Evolutionary conservation across 2,888 invertebrate species (phyloP), one percentile per base, ranked within the genome.

Genomic region (Rhingia campestris): DNA sequence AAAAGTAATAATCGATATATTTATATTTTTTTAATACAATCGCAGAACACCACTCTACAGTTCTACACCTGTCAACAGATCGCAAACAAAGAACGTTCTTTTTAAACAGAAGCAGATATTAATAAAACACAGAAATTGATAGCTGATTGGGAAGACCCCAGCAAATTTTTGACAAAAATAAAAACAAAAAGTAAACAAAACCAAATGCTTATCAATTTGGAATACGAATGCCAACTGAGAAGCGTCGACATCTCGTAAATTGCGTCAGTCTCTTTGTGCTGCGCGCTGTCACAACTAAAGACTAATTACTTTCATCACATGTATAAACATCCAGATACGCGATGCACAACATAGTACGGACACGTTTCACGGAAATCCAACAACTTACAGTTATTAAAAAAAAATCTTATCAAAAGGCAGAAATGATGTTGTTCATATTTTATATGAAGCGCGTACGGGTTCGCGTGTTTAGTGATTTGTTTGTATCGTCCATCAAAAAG

Each of bases 181-280:
- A 12, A 22, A 22, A 22, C 9, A 45, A 45, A 22, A 22, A 1
- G 22, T 4, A 9, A 32, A 32, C 1, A 2, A 9, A 53, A 14
- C 5, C 39, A 10, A 33, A 9, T 33, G 10, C 53, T 66, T 54
- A 67, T 67, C 67, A 35, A 45, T 22, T 22, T 2, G 22, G 22
- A 22, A 2, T 22, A 22, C 2, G 2, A 22, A 22, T 22, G 22
- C 2, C 1, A 22, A 22, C 22, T 22, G 22, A 2, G 2, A 2
- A 22, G 22, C 22, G 22, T 22, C 22, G 22, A 22, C 22, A 22
- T 22, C 22, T 22, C 22, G 37, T 30, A 9, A 54, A 47, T 66
- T 74, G 74, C 74, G 41, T 74, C 74, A 74, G 74, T 58, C 35
- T 35, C 41, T 66, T 41, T 12, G 4, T 49, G 14, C 22, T 43